Base-by-base conservation (phyloP, 1,140 invertebrate species). In the Delia radicum region DNA sequence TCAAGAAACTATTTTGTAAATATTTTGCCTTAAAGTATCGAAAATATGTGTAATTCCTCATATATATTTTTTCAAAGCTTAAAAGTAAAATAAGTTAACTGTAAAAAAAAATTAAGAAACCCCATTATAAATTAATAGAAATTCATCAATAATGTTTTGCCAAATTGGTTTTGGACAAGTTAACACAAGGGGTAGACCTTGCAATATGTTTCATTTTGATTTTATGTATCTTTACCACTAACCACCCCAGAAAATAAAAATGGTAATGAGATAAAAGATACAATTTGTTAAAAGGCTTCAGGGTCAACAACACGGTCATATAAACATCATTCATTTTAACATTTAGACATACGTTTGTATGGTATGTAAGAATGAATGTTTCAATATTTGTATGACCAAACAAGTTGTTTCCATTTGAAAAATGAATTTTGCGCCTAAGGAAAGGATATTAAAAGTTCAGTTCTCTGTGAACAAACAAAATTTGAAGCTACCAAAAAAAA, bases 1-100 rank as follows among this genome's bases (percentile, higher is more conserved):
- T n/a, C n/a, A n/a, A n/a, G n/a, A n/a, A n/a, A n/a, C 72, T 73
- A n/a, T 61, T 73, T 67, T 73, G 55, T 73, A 37, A 73, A 73
- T 46, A 26, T 21, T 73, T 46, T 73, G 72, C n/a, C n/a, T n/a
- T n/a, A n/a, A n/a, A n/a, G n/a, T n/a, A n/a, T n/a, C n/a, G n/a
- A n/a, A n/a, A n/a, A n/a, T n/a, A n/a, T n/a, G n/a, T n/a, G n/a
- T n/a, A n/a, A n/a, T n/a, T n/a, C n/a, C n/a, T n/a, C n/a, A n/a
- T n/a, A n/a, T 73, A 48, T 29, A 46, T 55, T 73, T 48, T 55
- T 28, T 73, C 55, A 73, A 61, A 31, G 24, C n/a, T 29, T 55
- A 0, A 55, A 55, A 55, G 48, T 2, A 21, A n/a, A 55, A 21
- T 8, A 55, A 21, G 5, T 21, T 21, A 21, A 37, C 8, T 7